Evolutionary conservation across 2,888 invertebrate species (phyloP), one percentile per base, ranked within the genome.

Genomic region (Agonopterix heracliana): DNA sequence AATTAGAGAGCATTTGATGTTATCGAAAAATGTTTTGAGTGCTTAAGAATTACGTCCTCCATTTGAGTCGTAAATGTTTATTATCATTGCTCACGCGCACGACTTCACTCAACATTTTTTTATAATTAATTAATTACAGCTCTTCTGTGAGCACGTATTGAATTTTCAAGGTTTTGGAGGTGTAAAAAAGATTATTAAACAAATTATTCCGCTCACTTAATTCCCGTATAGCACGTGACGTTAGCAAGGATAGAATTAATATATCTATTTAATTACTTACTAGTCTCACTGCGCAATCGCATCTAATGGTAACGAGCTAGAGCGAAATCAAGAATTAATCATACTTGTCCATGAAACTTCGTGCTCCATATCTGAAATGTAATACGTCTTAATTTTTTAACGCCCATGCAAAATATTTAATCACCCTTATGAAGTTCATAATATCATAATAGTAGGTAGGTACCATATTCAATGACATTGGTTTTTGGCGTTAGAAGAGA

Each of bases 241-340:
- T 55, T 56, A 51, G 52, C 42, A 47, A 40, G 46, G 43, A 41
- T 55, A 26, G 7, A 26, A 26, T 26, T 26, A 26, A 26, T 26
- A 55, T 53, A 57, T 57, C 51, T 53, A 58, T 60, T 61, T 66
- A 66, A 63, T 67, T 66, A 63, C 60, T 67, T 66, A 63, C 60
- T 10, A 50, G 49, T 51, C 55, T 54, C 58, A 55, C 61, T 62
- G 56, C 57, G 57, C 63, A 64, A 61, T 52, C 52, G 49, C 50
- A 53, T 47, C 51, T 45, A 51, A 53, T 51, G 53, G 54, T 52
- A 51, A 54, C 54, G 48, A 53, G 51, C 50, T 53, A 61, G 61
- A 59, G 68, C 63, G 62, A 67, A 66, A 66, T 68, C 68, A 65
- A 70, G 64, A 26, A 81, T 81, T 80, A 79, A 81, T 81, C 76